phyloP scores from a whole-genome alignment of 1,140 invertebrate species.

The Choristoneura fumiferana region DNA sequence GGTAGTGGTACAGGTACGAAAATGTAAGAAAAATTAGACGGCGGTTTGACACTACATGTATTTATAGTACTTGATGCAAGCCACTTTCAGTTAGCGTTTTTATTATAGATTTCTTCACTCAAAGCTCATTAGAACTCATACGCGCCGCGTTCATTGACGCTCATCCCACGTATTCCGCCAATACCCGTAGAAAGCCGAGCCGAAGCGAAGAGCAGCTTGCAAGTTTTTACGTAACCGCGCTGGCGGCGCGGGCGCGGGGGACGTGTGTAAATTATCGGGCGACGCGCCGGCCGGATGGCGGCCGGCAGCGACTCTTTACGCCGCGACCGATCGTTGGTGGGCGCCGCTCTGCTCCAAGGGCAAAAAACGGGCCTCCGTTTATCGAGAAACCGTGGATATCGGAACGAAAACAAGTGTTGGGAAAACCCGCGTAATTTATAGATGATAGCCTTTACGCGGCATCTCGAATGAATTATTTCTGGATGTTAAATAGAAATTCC shows the following conservation, averaged over 20 bases:
- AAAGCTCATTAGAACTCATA: no score
- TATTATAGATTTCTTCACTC: no score
- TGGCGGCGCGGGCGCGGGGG: constrained; percentile 2
- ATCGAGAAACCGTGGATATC: constrained; percentile 4
- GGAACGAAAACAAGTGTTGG: no score
- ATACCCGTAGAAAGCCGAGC: constrained; percentile 1
- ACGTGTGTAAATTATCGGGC: constrained; percentile 11
- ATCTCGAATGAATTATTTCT: no score
- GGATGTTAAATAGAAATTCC: no score
- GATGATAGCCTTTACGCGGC: no score
- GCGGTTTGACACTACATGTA: no score
- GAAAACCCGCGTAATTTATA: no score
- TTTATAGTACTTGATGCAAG: no score
- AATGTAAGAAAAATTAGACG: no score
- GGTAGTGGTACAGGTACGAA: no score
- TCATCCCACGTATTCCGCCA: constrained; percentile 6
- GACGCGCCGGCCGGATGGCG: constrained; percentile 15
- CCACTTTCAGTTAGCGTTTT: no score
- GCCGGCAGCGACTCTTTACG: constrained; percentile 31
- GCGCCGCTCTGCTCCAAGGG: constrained; percentile 31
- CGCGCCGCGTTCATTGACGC: constrained; percentile 8
- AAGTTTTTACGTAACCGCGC: constrained; percentile 19
- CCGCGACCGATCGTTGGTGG: constrained; percentile 33
- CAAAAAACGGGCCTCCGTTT: constrained; percentile 13
- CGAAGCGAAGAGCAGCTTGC: constrained; percentile 4